Evolutionary conservation across 2,888 invertebrate species (phyloP), one percentile per base, ranked within the genome.

Genomic region (Carterocephalus palaemon): DNA sequence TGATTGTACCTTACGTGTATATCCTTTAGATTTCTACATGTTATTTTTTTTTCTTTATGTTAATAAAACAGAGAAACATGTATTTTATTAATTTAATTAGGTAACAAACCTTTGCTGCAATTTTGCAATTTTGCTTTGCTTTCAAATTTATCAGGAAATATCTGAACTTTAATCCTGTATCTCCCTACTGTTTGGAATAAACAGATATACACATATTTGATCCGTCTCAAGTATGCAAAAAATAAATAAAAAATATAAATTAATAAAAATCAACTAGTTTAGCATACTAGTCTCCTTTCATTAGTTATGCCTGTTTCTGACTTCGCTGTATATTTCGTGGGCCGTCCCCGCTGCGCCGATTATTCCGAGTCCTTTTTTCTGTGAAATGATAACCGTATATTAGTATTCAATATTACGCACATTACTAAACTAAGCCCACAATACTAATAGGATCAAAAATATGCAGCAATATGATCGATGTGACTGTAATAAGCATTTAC

Each of bases 351-450:
- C 56, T 0, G 52, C 57, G 3, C 53, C 47, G 2, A 53, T 22
- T 0, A 51, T 22, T 1, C 50, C 54, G 4, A 55, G 31, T 2
- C 57, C 56, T 10, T 52, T 57, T 50, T 47, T 52, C 56, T 58
- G 48, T n/a, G n/a, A n/a, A n/a, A n/a, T n/a, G n/a, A n/a, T n/a
- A n/a, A n/a, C n/a, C n/a, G n/a, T n/a, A 7, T 13, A 31, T 17
- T 2, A 33, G 13, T 42, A 42, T 10, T 28, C 13, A 23, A 9
- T 1, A 23, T 23, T 23, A 9, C 8, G 9, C 9, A 6, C 4
- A 20, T n/a, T 20, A 20, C 6, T 7, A 20, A 4, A 6, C 2
- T 7, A 20, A 20, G 2, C 2, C 7, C 4, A 20, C 3, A 20
- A 6, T 20, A 4, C 7, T 7, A 20, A 4, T 6, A 20, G 2